A percentile compares a stretch with the other conserved stretches of the same genome.
Conservation (phyloP, 2,888 invertebrate species). For the Salpingus planirostris region DNA sequence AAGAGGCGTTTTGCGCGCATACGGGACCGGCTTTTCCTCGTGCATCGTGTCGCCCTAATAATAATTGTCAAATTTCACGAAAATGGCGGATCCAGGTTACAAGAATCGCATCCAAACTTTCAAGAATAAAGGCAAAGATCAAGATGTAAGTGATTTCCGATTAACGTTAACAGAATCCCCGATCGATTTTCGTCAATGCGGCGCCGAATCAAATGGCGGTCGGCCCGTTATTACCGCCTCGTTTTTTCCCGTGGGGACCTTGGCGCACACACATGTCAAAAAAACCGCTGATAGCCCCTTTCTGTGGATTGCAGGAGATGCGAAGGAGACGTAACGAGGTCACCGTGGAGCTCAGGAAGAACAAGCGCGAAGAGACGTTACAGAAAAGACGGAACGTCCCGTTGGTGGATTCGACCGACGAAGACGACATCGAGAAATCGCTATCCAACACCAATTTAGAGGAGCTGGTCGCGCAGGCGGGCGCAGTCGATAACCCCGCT, state of each 20-base stretch:
- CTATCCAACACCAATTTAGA: constrained; percentile 66
- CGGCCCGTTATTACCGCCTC: too few species aligned
- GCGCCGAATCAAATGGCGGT: constrained; percentile 1
- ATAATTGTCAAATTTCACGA: constrained; percentile 30
- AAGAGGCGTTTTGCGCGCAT: too few species aligned
- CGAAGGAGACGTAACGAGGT: constrained; percentile 93
- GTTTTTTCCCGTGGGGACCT: too few species aligned
- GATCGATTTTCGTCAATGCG: neutral
- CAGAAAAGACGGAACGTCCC: constrained; percentile 95
- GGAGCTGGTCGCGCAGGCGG: constrained; percentile 80
- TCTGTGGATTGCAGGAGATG: constrained; percentile 68
- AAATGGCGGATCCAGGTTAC: constrained; percentile 58
- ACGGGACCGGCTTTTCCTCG: too few species aligned
- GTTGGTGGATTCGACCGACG: constrained; percentile 73
- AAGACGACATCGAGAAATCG: constrained; percentile 63
- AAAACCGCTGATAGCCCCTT: neutral
- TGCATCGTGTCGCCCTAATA: too few species aligned
- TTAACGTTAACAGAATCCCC: neutral
- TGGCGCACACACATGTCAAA: neutral
- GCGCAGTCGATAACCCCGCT: constrained; percentile 66
- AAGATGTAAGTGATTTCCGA: constrained; percentile 84
- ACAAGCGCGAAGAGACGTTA: constrained; percentile 94
- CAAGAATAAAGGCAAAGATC: constrained; percentile 99
- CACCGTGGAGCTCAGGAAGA: constrained; percentile 93
- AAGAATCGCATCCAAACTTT: constrained; percentile 88